Percentiles rank a stretch among this genome's conserved stretches.
Evolutionary conservation across 2,888 invertebrate genomes (phyloP).

Genomic region (Perizoma affinitatum): DNA sequence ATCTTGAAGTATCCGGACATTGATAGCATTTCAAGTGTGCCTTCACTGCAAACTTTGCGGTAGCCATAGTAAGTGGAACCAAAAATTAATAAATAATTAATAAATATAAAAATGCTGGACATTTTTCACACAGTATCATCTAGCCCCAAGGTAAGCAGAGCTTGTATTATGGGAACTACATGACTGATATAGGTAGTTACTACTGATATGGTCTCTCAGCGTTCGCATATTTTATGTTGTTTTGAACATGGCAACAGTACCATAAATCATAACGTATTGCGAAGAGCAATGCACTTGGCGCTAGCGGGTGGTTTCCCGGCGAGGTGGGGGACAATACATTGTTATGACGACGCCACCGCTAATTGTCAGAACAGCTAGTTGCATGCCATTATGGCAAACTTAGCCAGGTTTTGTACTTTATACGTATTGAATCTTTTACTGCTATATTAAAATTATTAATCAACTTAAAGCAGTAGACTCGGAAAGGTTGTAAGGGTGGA

Average conservation of each 20-base stretch:
- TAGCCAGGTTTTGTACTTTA: too few species aligned
- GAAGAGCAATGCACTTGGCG: slow-evolving; percentile 45
- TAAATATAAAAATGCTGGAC: too few species aligned
- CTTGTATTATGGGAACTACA: too few species aligned
- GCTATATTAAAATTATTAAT: too few species aligned
- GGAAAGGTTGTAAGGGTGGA: not conserved
- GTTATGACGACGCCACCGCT: slow-evolving; percentile 44
- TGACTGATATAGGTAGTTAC: too few species aligned
- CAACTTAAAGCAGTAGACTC: slow-evolving; percentile 28
- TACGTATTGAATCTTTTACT: too few species aligned
- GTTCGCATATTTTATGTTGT: not conserved
- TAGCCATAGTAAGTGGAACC: not conserved
- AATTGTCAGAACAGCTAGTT: slow-evolving; percentile 50
- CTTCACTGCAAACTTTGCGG: slow-evolving; percentile 25
- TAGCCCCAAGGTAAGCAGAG: too few species aligned
- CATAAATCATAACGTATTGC: slow-evolving; percentile 1
- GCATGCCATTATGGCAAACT: too few species aligned
- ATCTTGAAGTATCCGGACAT: slow-evolving; percentile 21
- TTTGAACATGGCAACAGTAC: not conserved
- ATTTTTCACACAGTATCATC: too few species aligned
- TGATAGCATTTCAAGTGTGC: slow-evolving; percentile 24
- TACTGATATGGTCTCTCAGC: too few species aligned
- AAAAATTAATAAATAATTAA: too few species aligned
- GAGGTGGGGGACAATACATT: slow-evolving; percentile 46
- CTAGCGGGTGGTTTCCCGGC: slow-evolving; percentile 37